Evolutionary conservation across 2,888 invertebrate species (phyloP).

Genomic region (Standfussiana lucernea): DNA sequence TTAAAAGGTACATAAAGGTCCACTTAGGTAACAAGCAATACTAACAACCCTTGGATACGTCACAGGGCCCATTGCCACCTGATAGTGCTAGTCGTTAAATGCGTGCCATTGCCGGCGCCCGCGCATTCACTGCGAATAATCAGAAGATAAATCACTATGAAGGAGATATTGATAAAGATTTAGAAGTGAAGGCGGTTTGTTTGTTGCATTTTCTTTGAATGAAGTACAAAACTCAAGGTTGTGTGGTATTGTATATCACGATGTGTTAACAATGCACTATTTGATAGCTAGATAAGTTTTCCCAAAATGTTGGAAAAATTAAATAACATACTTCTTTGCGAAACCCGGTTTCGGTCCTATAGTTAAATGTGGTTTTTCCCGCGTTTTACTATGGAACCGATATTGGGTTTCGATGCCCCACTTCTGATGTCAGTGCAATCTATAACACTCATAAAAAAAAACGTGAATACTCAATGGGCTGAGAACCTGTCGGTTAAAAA

Average conservation of each 20-base stretch:
- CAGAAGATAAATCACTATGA: constrained; percentile 64
- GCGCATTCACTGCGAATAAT: constrained; percentile 64
- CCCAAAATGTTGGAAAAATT: not conserved
- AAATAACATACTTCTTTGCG: not conserved
- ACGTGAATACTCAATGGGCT: not conserved
- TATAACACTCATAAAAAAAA: not conserved
- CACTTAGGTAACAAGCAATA: constrained; percentile 76
- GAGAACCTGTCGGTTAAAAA: constrained; percentile 29
- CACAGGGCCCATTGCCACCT: constrained; percentile 73
- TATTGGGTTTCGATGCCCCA: too few species aligned
- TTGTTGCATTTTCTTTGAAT: constrained; percentile 37
- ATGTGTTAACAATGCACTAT: not conserved
- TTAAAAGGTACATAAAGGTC: constrained; percentile 73
- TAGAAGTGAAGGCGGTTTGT: constrained; percentile 45
- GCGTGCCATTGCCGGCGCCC: constrained; percentile 68
- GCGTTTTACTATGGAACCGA: too few species aligned
- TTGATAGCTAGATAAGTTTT: not conserved
- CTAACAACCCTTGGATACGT: constrained; percentile 75
- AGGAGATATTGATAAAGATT: constrained; percentile 52
- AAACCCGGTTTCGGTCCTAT: too few species aligned
- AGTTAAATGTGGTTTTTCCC: too few species aligned
- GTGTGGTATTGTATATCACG: not conserved
- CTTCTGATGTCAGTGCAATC: too few species aligned
- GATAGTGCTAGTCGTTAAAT: constrained; percentile 76
- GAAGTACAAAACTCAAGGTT: not conserved